These are phyloP conservation scores for Drosophila parthenogenetica DNA, from an alignment of 2,888 invertebrate genomes.

Conservation along the genomic window DNA sequence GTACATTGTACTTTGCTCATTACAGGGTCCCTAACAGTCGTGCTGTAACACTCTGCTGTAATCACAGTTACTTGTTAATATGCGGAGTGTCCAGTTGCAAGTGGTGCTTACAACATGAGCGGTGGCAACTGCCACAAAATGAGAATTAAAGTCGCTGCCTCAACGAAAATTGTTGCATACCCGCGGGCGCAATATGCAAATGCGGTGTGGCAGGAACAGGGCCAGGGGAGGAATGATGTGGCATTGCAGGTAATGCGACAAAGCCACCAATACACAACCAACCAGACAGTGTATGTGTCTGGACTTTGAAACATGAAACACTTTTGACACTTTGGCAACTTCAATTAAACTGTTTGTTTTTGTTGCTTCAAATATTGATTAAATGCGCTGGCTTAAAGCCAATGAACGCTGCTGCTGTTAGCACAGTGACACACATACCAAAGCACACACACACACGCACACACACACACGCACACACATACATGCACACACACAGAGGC, in stretches of 20 bases:
- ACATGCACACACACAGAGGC: background rate
- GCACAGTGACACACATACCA: constrained; percentile 55
- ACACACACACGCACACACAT: constrained; percentile 11
- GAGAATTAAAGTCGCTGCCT: constrained; percentile 19
- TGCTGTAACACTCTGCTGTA: background rate
- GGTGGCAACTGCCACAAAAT: constrained; percentile 16
- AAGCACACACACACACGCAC: constrained; percentile 18
- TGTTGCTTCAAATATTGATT: constrained; percentile 60
- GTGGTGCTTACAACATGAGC: background rate
- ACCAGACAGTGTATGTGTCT: background rate
- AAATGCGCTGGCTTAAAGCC: constrained; percentile 42
- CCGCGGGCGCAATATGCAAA: constrained; percentile 4
- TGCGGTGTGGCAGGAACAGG: background rate
- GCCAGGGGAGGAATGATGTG: background rate
- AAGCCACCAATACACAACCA: constrained; percentile 2
- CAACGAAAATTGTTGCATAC: constrained; percentile 29
- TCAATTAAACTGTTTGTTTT: constrained; percentile 49
- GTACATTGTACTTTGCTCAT: too few relatives aligned
- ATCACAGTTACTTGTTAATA: constrained; percentile 1
- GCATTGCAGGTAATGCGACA: constrained; percentile 2
- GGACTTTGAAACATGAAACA: constrained; percentile 32
- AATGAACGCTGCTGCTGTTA: constrained; percentile 32
- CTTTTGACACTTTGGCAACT: constrained; percentile 63
- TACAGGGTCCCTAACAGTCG: background rate
- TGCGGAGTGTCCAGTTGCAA: constrained; percentile 17